Base-by-base conservation (phyloP, 1,140 invertebrate species). In the Drosophila suzukii region DNA sequence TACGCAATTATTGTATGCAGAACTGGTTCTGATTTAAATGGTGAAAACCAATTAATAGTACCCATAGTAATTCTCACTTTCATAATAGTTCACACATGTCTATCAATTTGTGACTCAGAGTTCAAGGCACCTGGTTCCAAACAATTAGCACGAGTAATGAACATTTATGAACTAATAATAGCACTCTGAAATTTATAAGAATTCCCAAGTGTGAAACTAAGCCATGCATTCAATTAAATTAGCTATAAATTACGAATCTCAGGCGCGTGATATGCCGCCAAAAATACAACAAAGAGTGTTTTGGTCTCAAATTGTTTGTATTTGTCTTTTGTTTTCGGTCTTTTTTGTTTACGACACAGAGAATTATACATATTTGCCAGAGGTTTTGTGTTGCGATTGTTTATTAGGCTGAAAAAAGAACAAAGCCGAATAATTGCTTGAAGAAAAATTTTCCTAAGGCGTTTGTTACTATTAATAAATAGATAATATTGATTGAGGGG, bases 131-230 rank as follows among this genome's bases (percentile, higher is more conserved):
- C 79, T 62, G 27, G 12, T 47, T 11, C 17, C 32, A 10, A 43
- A 41, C 59, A 78, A 67, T 74, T 68, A 81, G 49, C 71, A 75
- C 41, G 32, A 59, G 75, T 38, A 59, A 41, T 55, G 34, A 34
- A 32, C 55, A 71, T 47, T 74, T 79, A 57, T 30, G 15, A 47
- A 57, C 44, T 80, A 80, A 71, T 71, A 82, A 66, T 67, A 63
- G 63, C 34, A 36, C 17, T 32, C 15, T 10, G 36, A 36, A 44
- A 13, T 44, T 50, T 51, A 17, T 6, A 49, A n/a, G 60, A 68
- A 65, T 68, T 12, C 46, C 41, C 11, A 68, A 65, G 65, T 30
- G 65, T 15, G 47, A 68, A 68, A 68, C 58, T 59, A 72, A 54
- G 34, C 39, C 13, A 41, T 17, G 57, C 50, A 49, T 77, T 77